Percentiles rank a stretch among this genome's conserved stretches.
phyloP scores from a whole-genome alignment of 2,888 invertebrate species.

The Tiliacea aurago region DNA sequence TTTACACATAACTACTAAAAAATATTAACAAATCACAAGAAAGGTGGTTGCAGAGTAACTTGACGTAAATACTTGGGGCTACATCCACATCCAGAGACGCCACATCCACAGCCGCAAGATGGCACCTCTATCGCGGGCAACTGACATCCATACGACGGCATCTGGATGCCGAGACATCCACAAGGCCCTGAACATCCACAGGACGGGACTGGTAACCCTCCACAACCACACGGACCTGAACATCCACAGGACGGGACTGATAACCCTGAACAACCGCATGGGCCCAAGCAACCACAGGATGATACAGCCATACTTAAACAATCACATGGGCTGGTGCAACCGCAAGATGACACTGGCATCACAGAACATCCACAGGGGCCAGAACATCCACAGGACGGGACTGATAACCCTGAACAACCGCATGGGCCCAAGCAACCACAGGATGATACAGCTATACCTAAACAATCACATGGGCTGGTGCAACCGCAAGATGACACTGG shows the following conservation, averaged over 20 bases:
- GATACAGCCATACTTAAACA: slow-evolving; percentile 11
- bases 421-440: slow-evolving; percentile 35
- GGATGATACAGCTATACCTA: not conserved
- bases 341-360: slow-evolving; percentile 15
- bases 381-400: slow-evolving; percentile 39
- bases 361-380: slow-evolving; percentile 34
- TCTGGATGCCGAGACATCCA: slow-evolving; percentile 51
- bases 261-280: slow-evolving; percentile 28
- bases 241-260: slow-evolving; percentile 49
- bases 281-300: slow-evolving; percentile 28
- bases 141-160: slow-evolving; percentile 48
- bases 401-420: slow-evolving; percentile 34
- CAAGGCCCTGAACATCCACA: slow-evolving; percentile 53
- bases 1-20: slow-evolving; percentile 14
- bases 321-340: slow-evolving; percentile 27
- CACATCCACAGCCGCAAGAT: slow-evolving; percentile 50
- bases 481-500: slow-evolving; percentile 29
- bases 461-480: slow-evolving; percentile 24
- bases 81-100: slow-evolving; percentile 35
- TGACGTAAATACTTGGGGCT: slow-evolving; percentile 73
- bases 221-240: slow-evolving; percentile 23
- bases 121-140: slow-evolving; percentile 50
- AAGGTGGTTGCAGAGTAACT: slow-evolving; percentile 79
- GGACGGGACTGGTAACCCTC: slow-evolving; percentile 5
- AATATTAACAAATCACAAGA: slow-evolving; percentile 66